A percentile compares a stretch with the other conserved stretches of the same genome.
phyloP scores from a whole-genome alignment of 1,140 invertebrate genomes.

The Sinella curviseta region DNA sequence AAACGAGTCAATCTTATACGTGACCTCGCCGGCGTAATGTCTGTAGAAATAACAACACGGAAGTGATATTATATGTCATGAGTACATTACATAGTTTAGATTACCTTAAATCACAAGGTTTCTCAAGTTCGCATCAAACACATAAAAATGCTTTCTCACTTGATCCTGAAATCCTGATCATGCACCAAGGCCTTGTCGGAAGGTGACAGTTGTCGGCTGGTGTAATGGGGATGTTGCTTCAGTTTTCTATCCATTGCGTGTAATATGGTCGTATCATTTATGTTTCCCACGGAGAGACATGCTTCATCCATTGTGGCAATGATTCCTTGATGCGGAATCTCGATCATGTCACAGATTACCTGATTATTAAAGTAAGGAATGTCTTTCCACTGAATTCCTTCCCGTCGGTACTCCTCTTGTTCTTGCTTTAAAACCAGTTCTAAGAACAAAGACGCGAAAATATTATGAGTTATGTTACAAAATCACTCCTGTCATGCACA shows the following conservation, averaged over 20 bases:
- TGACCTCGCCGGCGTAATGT: conserved; percentile 95
- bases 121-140: conserved; percentile 6
- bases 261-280: conserved; percentile 85
- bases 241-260: conserved; percentile 90
- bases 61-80: background rate
- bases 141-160: conserved; percentile 54
- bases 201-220: conserved; percentile 78
- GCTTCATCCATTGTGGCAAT: conserved; percentile 93
- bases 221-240: conserved; percentile 83
- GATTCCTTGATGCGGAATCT: conserved; percentile 84
- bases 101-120: background rate
- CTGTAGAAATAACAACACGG: conserved; percentile 55
- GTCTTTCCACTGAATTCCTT: conserved; percentile 88
- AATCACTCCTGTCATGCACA: too few relatives aligned
- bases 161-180: conserved; percentile 80
- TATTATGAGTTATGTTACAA: too few relatives aligned
- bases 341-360: conserved; percentile 86
- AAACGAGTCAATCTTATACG: conserved; percentile 85
- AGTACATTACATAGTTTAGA: background rate
- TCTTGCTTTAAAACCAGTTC: conserved; percentile 93
- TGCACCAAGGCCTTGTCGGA: conserved; percentile 78
- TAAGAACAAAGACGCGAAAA: conserved; percentile 55
- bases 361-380: conserved; percentile 84
- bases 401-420: conserved; percentile 89
- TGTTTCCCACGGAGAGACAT: conserved; percentile 89